Evolutionary conservation across 2,113 vertebrate species (phyloP).

Genomic region (Progne subis): DNA sequence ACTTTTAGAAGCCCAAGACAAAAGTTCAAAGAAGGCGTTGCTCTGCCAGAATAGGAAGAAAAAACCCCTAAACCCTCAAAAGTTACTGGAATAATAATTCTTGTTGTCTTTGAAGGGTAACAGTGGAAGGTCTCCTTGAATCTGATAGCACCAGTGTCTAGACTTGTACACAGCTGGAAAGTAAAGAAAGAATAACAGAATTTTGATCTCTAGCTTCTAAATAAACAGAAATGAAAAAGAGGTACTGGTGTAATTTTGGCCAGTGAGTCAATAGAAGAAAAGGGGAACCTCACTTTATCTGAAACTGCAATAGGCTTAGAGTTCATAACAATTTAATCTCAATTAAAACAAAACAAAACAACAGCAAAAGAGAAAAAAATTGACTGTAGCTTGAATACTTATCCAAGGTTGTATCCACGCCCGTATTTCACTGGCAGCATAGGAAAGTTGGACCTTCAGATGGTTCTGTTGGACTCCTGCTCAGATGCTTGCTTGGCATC

Average conservation of each 20-base stretch:
- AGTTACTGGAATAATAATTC: neutral
- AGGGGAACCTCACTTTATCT: neutral
- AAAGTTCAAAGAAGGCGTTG: neutral
- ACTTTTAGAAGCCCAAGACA: neutral
- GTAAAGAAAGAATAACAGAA: neutral
- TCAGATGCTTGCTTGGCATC: neutral
- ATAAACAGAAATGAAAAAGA: neutral
- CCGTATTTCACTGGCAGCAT: neutral
- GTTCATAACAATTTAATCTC: neutral
- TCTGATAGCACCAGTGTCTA: neutral
- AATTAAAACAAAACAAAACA: neutral
- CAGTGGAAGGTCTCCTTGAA: neutral
- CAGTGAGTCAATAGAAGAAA: neutral
- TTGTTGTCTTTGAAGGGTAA: neutral
- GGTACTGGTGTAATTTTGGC: neutral
- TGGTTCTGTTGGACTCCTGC: neutral
- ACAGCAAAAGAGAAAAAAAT: neutral
- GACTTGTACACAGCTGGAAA: neutral
- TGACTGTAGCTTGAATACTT: neutral
- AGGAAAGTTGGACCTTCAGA: neutral
- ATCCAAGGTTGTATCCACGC: fast-evolving
- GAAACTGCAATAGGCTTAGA: neutral
- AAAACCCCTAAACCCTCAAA: neutral
- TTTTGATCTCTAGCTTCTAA: neutral
- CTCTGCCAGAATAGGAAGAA: neutral